Evolutionary conservation across 1,140 invertebrate genomes (phyloP).

Genomic region (Magallana ariakensis): DNA sequence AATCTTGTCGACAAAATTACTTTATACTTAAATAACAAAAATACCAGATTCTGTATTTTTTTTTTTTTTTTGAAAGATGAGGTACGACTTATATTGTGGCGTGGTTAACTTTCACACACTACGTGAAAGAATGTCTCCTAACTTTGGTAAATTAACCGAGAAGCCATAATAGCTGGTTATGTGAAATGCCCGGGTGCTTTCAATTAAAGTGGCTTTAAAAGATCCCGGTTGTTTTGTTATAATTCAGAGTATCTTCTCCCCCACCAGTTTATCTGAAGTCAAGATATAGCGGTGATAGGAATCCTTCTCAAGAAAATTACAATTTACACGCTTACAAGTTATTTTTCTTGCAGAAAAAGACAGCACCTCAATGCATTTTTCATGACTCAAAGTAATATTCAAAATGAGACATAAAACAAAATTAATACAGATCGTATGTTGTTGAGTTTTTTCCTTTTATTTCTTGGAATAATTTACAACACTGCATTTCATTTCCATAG

Average conservation of each 20-base stretch:
- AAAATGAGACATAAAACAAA: no score
- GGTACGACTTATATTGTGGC: background rate
- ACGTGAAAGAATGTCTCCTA: slow-evolving; percentile 3
- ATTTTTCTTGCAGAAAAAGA: no score
- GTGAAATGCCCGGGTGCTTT: slow-evolving; percentile 32
- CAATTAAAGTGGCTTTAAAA: slow-evolving; percentile 28
- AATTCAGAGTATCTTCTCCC: background rate
- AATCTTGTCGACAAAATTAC: no score
- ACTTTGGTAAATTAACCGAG: slow-evolving; percentile 27
- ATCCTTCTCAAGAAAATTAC: background rate
- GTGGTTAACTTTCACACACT: slow-evolving; percentile 26
- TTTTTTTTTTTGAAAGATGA: no score
- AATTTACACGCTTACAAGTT: background rate
- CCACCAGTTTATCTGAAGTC: background rate
- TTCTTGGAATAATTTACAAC: no score
- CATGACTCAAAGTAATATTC: no score
- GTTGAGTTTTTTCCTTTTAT: no score
- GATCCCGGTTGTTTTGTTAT: background rate
- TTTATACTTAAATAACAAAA: no score
- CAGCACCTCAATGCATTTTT: no score
- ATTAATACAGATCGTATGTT: no score
- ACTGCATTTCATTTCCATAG: no score
- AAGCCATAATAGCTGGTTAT: slow-evolving; percentile 17
- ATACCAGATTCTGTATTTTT: no score
- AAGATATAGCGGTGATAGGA: background rate